These are phyloP conservation scores for Coturnix japonica DNA, from an alignment of 2,113 vertebrate species.

Conservation along the genomic window DNA sequence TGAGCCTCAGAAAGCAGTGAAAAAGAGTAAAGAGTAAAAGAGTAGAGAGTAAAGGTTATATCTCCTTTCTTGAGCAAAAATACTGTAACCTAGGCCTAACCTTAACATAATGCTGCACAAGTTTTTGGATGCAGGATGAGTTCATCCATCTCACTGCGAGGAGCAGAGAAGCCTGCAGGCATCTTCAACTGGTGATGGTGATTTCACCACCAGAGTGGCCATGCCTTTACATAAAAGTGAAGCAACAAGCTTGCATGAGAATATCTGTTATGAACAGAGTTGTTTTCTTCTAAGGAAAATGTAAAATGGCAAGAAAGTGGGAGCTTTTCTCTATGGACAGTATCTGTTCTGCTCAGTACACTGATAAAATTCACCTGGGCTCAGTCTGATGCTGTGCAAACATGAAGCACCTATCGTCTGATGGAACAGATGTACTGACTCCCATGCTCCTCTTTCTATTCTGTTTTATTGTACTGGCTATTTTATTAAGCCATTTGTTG, in stretches of 20 bases:
- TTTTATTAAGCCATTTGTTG: neutral
- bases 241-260: neutral
- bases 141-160: neutral
- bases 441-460: neutral
- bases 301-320: neutral
- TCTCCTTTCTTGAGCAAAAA: neutral
- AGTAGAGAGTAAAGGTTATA: neutral
- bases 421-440: neutral
- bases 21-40: neutral
- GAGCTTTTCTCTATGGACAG: neutral
- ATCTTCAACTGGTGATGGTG: neutral
- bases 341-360: neutral
- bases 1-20: neutral
- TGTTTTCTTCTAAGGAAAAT: neutral
- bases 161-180: neutral
- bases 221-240: neutral
- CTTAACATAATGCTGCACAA: neutral
- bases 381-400: neutral
- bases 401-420: fast-evolving
- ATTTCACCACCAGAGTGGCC: neutral
- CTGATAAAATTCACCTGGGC: neutral
- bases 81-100: neutral
- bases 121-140: fast-evolving
- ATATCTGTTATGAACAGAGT: neutral
- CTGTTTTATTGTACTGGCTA: neutral